A percentile compares a stretch with the other conserved stretches of the same genome.
These are phyloP conservation scores for Drosophila bocqueti DNA, from an alignment of 1,140 invertebrate genomes.

Conservation along the genomic window DNA sequence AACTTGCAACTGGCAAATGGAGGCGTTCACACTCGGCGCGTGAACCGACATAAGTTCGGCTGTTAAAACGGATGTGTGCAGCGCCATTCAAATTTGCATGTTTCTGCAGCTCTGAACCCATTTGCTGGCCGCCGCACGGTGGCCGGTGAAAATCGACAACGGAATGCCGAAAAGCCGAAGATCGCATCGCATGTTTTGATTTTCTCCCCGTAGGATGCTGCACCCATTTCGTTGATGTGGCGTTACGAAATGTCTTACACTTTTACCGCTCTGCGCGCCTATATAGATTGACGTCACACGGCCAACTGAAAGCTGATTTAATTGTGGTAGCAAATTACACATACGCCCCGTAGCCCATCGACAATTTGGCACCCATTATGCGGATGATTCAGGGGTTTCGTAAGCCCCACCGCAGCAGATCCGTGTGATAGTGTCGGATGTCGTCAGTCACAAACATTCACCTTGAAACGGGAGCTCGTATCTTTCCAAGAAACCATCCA, in stretches of 20 bases:
- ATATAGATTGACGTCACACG: conserved; percentile 66
- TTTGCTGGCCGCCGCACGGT: conserved; percentile 60
- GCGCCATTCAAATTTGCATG: conserved; percentile 25
- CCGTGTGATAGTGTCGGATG: conserved; percentile 59
- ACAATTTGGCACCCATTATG: conserved; percentile 57
- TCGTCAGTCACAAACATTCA: conserved; percentile 65
- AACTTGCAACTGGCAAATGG: conserved; percentile 24
- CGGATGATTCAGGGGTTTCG: conserved; percentile 72
- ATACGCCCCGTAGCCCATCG: conserved; percentile 64
- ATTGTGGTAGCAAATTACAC: conserved; percentile 70
- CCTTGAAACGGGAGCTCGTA: conserved; percentile 68
- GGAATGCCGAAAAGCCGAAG: conserved; percentile 54
- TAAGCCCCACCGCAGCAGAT: conserved; percentile 63
- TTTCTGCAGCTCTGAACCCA: conserved; percentile 54
- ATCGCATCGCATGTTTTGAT: conserved; percentile 52
- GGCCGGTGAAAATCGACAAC: conserved; percentile 68
- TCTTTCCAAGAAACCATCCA: conserved; percentile 32
- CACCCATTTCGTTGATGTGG: conserved; percentile 48
- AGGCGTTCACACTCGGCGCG: conserved; percentile 59
- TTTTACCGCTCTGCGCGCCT: conserved; percentile 60
- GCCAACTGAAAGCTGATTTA: conserved; percentile 65
- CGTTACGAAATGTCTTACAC: conserved; percentile 70
- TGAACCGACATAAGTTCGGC: conserved; percentile 69
- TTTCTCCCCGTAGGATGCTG: conserved; percentile 64
- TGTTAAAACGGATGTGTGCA: conserved; percentile 66